Conservation (phyloP, 1,140 invertebrate species). For the Campoletis sonorensis region DNA sequence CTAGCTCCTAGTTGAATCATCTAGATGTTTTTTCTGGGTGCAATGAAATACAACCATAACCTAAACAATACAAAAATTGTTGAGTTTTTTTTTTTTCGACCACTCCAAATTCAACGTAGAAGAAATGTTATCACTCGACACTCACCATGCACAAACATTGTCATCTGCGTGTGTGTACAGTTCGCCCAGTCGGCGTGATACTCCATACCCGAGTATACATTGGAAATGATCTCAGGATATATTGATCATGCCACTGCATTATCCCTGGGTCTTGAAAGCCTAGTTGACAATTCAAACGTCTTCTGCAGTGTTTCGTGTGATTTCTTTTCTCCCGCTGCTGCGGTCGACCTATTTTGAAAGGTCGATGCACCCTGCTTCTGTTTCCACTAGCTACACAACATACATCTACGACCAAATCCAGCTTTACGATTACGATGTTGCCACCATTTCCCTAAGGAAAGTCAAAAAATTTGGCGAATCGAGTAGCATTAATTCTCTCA, state of each 20-base stretch:
- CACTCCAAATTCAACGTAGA: too few relatives aligned
- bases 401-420: neutral
- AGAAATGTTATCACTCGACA: too few relatives aligned
- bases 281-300: slow-evolving; percentile 14
- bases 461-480: slow-evolving; percentile 51
- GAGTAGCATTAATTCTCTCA: neutral
- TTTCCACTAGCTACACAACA: neutral
- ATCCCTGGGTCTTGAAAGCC: neutral
- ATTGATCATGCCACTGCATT: neutral
- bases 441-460: slow-evolving; percentile 33
- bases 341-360: neutral
- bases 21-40: too few relatives aligned
- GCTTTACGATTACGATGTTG: neutral
- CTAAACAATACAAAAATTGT: too few relatives aligned
- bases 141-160: too few relatives aligned
- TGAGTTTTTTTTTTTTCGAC: too few relatives aligned
- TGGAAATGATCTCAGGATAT: neutral
- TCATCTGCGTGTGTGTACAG: too few relatives aligned
- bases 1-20: too few relatives aligned
- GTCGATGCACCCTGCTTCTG: slow-evolving; percentile 18
- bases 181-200: too few relatives aligned
- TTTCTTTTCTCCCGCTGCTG: neutral
- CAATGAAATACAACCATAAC: too few relatives aligned
- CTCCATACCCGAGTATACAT: neutral
- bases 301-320: neutral